Evolutionary conservation across 2,797 vertebrate species (phyloP).

Genomic region (Coluber constrictor): DNA sequence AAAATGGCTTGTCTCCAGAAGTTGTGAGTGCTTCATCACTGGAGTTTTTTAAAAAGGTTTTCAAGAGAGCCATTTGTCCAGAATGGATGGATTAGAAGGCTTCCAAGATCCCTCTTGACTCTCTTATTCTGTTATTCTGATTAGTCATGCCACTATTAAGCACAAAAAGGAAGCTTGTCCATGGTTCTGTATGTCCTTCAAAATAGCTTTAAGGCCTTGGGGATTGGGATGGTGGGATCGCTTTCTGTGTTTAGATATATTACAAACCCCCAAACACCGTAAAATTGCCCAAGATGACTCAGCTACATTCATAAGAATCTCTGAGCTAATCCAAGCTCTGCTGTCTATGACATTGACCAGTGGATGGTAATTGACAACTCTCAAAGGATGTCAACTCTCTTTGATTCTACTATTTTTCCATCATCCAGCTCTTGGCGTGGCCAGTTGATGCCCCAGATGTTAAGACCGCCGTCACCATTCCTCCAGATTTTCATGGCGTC

Average conservation of each 20-base stretch:
- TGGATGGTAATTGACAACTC: not conserved
- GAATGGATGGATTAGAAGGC: too few species aligned
- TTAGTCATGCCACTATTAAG: not conserved
- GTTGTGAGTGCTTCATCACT: not conserved
- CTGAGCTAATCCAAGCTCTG: conserved; percentile 45
- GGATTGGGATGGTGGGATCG: not conserved
- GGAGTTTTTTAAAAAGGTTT: not conserved
- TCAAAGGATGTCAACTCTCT: conserved; percentile 30
- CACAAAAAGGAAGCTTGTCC: not conserved
- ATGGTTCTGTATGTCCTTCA: conserved; percentile 13
- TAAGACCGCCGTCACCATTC: conserved; percentile 80
- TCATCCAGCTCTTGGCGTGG: conserved; percentile 83
- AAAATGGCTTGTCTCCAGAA: not conserved
- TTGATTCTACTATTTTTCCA: not conserved
- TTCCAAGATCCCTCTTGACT: not conserved
- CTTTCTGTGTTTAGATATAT: conserved; percentile 19
- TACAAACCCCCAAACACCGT: conserved; percentile 10
- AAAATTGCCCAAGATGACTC: conserved; percentile 40
- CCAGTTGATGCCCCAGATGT: conserved; percentile 76
- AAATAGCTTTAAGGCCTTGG: not conserved
- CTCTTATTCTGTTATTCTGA: not conserved
- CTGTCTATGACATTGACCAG: conserved; percentile 2
- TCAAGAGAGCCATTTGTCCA: not conserved
- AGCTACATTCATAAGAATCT: conserved; percentile 19
- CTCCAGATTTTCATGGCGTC: conserved; percentile 88